These are phyloP conservation scores for Plodia interpunctella DNA, from an alignment of 1,140 invertebrate species.

Conservation along the genomic window DNA sequence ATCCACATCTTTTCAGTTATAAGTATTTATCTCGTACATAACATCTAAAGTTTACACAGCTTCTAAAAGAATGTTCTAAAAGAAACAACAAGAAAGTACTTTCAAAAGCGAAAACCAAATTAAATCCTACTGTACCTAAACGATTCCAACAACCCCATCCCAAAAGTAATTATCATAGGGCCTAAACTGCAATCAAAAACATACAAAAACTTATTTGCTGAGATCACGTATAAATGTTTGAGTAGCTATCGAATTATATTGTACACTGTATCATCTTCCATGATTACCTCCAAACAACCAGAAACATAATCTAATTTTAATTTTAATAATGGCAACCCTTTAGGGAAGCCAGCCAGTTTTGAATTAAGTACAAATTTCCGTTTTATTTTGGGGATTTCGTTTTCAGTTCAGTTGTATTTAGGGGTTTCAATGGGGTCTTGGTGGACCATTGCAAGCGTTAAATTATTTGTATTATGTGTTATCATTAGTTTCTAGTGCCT, in stretches of 20 bases:
- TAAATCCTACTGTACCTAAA: constrained; percentile 45
- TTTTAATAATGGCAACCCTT: constrained; percentile 67
- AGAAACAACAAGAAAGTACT: no score
- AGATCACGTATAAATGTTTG: constrained; percentile 67
- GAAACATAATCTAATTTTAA: constrained; percentile 73
- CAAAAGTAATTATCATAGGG: constrained; percentile 72
- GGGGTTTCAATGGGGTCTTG: neutral
- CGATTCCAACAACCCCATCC: constrained; percentile 51
- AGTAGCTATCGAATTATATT: constrained; percentile 67
- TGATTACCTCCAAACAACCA: constrained; percentile 65
- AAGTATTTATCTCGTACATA: no score
- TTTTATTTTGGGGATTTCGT: constrained; percentile 14
- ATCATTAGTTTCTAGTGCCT: no score
- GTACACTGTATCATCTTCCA: constrained; percentile 57
- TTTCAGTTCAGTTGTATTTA: neutral
- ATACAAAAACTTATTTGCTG: constrained; percentile 65
- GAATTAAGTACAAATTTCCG: constrained; percentile 56
- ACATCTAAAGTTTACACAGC: no score
- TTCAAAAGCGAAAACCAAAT: neutral
- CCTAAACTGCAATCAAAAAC: constrained; percentile 73
- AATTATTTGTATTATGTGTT: no score
- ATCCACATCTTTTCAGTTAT: no score
- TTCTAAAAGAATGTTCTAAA: no score
- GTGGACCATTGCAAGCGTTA: no score
- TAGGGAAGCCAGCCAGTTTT: constrained; percentile 48